Conservation (phyloP, 2,113 vertebrate genomes). For the Redunca redunca region DNA sequence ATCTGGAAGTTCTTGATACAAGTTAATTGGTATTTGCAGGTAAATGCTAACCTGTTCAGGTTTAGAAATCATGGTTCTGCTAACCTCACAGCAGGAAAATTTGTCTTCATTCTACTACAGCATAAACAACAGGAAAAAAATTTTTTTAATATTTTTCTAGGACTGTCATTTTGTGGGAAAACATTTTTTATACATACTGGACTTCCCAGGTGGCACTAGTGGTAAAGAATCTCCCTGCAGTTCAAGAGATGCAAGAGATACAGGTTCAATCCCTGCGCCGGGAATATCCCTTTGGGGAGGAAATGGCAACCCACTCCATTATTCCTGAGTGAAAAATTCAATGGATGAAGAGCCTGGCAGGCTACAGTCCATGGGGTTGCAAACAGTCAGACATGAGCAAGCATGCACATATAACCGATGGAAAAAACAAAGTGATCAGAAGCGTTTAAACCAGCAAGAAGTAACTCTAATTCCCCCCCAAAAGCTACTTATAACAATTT, state of each 20-base stretch:
- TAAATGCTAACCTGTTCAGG: slow-evolving; percentile 4
- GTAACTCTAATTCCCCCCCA: not conserved
- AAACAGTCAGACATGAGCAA: not conserved
- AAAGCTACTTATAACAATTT: not conserved
- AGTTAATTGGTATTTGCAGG: not conserved
- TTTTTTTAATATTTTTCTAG: not conserved
- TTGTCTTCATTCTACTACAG: not conserved
- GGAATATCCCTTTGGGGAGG: not conserved
- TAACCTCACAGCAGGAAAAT: not conserved
- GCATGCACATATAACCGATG: not conserved
- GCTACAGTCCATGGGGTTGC: not conserved
- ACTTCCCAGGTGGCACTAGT: not conserved
- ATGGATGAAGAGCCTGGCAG: not conserved
- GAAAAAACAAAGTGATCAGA: not conserved
- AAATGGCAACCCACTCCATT: not conserved
- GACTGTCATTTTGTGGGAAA: not conserved
- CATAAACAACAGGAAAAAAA: not conserved
- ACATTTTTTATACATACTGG: not conserved
- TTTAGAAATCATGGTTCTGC: not conserved
- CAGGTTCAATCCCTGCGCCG: not conserved
- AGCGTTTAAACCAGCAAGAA: slow-evolving; percentile 7
- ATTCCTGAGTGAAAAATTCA: not conserved
- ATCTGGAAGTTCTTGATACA: not conserved
- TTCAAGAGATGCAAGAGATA: not conserved
- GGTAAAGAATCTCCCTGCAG: not conserved